phyloP scores from a whole-genome alignment of 2,113 vertebrate genomes.

The Gopherus flavomarginatus region DNA sequence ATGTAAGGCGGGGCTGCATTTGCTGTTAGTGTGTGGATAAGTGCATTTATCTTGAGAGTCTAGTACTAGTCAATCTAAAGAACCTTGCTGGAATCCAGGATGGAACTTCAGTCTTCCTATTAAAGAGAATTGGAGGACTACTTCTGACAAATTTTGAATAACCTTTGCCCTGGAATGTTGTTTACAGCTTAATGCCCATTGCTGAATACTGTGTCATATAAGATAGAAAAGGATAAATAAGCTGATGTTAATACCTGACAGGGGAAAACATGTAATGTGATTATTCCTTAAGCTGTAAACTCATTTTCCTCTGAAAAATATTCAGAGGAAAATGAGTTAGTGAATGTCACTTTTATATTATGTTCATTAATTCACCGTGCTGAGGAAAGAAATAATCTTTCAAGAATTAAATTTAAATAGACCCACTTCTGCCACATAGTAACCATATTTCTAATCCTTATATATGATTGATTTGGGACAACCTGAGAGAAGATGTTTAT shows the following conservation, averaged over 20 bases:
- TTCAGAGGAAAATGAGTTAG: background rate
- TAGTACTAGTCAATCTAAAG: background rate
- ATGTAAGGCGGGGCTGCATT: background rate
- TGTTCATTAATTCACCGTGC: background rate
- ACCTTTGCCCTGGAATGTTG: background rate
- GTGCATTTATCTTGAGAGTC: background rate
- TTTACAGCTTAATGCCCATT: background rate
- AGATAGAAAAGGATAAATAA: background rate
- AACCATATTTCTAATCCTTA: background rate
- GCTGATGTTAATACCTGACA: background rate
- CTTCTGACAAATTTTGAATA: background rate
- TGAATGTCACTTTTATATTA: background rate
- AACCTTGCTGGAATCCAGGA: background rate
- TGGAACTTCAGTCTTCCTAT: background rate
- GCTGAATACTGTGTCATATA: background rate
- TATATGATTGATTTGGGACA: background rate
- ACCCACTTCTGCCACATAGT: background rate
- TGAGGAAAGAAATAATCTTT: rapidly evolving
- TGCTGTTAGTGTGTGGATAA: rapidly evolving
- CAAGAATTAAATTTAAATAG: background rate
- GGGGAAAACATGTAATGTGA: background rate
- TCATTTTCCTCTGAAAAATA: background rate
- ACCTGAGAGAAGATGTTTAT: background rate
- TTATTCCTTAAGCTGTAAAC: background rate
- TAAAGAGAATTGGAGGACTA: background rate